Base-by-base conservation (phyloP, 1,140 invertebrate species). In the Wasmannia auropunctata region DNA sequence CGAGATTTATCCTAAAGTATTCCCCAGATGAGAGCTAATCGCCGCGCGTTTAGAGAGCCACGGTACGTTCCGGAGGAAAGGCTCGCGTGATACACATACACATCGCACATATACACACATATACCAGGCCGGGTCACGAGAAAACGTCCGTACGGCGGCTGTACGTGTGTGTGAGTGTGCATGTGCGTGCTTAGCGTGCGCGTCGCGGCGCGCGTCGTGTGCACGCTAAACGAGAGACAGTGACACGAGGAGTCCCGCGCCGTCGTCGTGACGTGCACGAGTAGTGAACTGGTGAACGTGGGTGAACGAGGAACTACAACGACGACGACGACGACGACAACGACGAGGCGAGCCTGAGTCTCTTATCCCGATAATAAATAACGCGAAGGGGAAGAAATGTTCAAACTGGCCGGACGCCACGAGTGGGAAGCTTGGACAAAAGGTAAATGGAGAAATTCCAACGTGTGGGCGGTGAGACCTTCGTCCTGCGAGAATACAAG, bases 381-480 rank as follows among this genome's bases (percentile, higher is more conserved):
- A 87, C 77, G 60, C 60, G 46, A 80, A 54, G 76, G n/a, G 63
- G 80, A n/a, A 88, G 92, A 91, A 88, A 94, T 94, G 94, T 94
- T 94, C 90, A 94, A 94, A 91, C 89, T 94, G 77, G 85, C 92
- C 49, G 92, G 91, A 86, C 91, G 92, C 31, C 93, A 93, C 65
- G 94, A 94, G 58, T 92, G 92, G 91, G 94, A 94, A 83, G 88
- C 92, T 56, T 93, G 91, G 92, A 93, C 93, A 25, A 94, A 94
- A 93, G 94, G 94, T 94, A 94, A 91, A 91, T 81, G 87, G 54
- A 75, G 62, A 75, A 75, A n/a, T n/a, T 69, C 40, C 65, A 72
- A 34, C 31, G 77, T 70, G 49, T 16, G 19, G 84, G 75, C 51
- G 84, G 56, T 49, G 31, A 87, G 40, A 62, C 34, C n/a, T n/a